Base-by-base conservation (phyloP, 37 sponge, comb jelly and placozoan genomes). In the Chondrosia reniformis region DNA sequence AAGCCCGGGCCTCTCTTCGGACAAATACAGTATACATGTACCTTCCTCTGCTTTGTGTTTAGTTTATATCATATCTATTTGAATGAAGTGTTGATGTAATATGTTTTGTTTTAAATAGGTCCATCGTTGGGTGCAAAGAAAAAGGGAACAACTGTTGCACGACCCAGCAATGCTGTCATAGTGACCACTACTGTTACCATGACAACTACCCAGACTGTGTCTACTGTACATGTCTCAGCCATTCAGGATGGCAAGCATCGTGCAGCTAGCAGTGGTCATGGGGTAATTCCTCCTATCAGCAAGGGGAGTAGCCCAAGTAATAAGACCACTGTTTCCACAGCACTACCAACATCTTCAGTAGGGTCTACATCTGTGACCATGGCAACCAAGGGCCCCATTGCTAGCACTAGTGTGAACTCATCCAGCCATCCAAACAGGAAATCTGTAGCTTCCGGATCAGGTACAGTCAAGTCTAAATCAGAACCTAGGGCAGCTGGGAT, bases 281-380 rank as follows among this genome's bases (percentile, higher is more conserved):
- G n/a, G n/a, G n/a, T n/a, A n/a, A n/a, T n/a, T n/a, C 72, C 39
- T 3, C n/a, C 24, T 44, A 7, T 69, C 72, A 17, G 72, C 43
- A 15, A 34, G 42, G 36, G 36, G 72, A 44, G 72, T 10, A 37
- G 42, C 19, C 10, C 72, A 41, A 41, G 27, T 4, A 28, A 4
- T 4, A 28, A 24, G 7, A 69, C n/a, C n/a, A 36, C 41, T 17
- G 10, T 39, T 25, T 9, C 72, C 13, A 6, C 43, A 37, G 13
- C 43, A 40, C 4, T 44, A 69, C 33, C 67, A 12, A 21, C 72
- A 10, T 41, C 72, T 12, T 41, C n/a, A n/a, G n/a, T n/a, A n/a
- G n/a, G n/a, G n/a, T n/a, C 36, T 17, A 69, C 72, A 1, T 69
- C 72, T 69, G 72, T 69, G 4, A 69, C 72, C 72, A 69, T 40